Evolutionary conservation across 2,797 vertebrate genomes (phyloP), one percentile per base, ranked within the genome.

Genomic region (Crossoptilon crossoptilon): DNA sequence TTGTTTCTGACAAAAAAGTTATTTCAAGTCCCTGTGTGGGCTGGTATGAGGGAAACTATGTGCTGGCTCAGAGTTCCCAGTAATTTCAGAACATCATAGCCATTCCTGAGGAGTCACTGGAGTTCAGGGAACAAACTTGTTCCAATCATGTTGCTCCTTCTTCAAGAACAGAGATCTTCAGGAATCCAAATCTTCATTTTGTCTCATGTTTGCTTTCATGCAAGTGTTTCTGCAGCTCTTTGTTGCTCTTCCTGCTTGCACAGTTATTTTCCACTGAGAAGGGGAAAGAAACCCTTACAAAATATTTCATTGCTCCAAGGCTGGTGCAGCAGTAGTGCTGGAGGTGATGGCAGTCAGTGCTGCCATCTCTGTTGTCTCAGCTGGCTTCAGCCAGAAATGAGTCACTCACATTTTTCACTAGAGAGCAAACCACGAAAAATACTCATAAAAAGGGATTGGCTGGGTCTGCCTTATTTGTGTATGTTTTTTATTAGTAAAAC

Each of bases 31-130:
- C n/a, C 63, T 87, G 93, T 94, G 94, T 96, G 82, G 90, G 93
- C 58, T 96, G 88, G 84, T 84, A 94, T 91, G 91, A 91, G 89
- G 90, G 77, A 93, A 94, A 91, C 73, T 94, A 94, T 94, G 94
- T 91, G 77, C 83, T 96, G 94, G 88, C 90, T 94, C 62, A n/a
- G 68, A 91, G 85, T 43, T 88, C 80, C 86, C 56, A 64, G 74
- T 44, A 68, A 84, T 94, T 96, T 93, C 90, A 71, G 84, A 59
- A 53, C 82, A 82, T 94, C 86, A 33, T 27, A 82, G 71, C 90
- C 90, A 94, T 96, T 96, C 85, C 74, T 72, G 63, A 84, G 59
- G 35, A 88, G 80, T 76, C 67, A 67, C 63, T 71, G 71, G 39
- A 92, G 68, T 90, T 93, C 93, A 94, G 81, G 35, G 58, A 53